Conservation (phyloP, 2,113 vertebrate species). For the Pyrgilauda ruficollis region DNA sequence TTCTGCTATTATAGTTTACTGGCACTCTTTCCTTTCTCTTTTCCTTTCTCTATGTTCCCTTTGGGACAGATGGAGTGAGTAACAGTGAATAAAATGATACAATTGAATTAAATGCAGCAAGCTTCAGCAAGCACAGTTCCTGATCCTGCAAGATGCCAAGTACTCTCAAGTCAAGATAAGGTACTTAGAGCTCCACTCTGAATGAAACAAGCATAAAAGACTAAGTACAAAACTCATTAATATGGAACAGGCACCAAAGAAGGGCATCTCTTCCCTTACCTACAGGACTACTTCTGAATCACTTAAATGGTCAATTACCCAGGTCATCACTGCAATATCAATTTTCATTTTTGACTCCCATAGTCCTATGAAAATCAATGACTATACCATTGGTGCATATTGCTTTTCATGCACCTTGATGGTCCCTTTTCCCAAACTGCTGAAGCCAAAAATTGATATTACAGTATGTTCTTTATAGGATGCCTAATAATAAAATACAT, state of each 20-base stretch:
- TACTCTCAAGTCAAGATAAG: slow-evolving; percentile 27
- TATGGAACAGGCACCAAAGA: slow-evolving; percentile 15
- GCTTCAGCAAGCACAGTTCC: background rate
- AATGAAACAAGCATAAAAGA: slow-evolving; percentile 13
- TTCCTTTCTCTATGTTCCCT: background rate
- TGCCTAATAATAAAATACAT: slow-evolving; percentile 17
- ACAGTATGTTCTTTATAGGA: slow-evolving; percentile 8
- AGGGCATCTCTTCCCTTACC: background rate
- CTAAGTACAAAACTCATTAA: background rate
- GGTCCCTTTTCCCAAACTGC: background rate
- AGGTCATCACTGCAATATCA: slow-evolving; percentile 29
- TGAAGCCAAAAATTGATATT: slow-evolving; percentile 48
- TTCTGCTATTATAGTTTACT: background rate
- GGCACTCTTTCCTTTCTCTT: background rate
- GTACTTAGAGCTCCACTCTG: background rate
- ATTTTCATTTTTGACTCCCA: slow-evolving; percentile 38
- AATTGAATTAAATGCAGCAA: slow-evolving; percentile 53
- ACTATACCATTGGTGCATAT: background rate
- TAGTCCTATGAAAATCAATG: slow-evolving; percentile 28
- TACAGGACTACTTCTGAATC: background rate
- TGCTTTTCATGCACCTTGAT: background rate
- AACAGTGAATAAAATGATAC: slow-evolving; percentile 44
- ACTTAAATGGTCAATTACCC: slow-evolving; percentile 43
- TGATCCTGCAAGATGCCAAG: slow-evolving; percentile 33
- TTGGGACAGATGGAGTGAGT: slow-evolving; percentile 15